Base-by-base conservation (phyloP, 2,888 invertebrate genomes). In the Acleris sparsana region DNA sequence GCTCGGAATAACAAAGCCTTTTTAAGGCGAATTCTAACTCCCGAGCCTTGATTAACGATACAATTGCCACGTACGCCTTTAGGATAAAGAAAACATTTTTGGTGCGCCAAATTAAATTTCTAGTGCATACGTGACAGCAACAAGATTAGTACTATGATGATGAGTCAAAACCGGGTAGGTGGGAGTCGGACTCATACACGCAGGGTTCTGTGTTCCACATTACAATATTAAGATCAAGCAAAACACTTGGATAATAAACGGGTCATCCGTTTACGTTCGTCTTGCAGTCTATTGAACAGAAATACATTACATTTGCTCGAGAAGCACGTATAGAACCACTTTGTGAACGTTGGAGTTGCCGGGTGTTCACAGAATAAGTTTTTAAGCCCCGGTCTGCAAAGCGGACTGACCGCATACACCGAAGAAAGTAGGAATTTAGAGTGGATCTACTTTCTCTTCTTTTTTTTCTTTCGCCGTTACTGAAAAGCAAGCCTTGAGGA, bases 21-120 rank as follows among this genome's bases (percentile, higher is more conserved):
- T 67, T 58, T 58, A 49, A 60, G 58, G 60, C 67, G 13, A 53
- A 68, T 60, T 62, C 57, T 43, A 61, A 53, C 53, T 56, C 55
- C 44, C 44, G 62, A 62, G 58, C n/a, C 51, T 65, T 68, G 55
- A 68, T 53, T 58, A 65, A 63, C 52, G 55, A 63, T 55, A 58
- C 49, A 63, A 53, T 59, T 55, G 63, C 51, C 63, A 59, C 67
- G 62, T 62, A 52, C 52, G 20, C 61, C 51, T 33, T 53, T 57
- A 62, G 49, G n/a, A 53, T 33, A 33, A 18, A 53, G 29, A 53
- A 53, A 53, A 33, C 9, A 52, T n/a, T 52, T 52, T 29, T n/a
- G 49, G 18, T 25, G 2, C 20, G n/a, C 16, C 52, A 29, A 52
- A 52, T 20, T 25, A 52, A 29, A 49, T 49, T 49, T 46, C 46